Evolutionary conservation across 1,140 invertebrate genomes (phyloP).

Genomic region (Halictus rubicundus): DNA sequence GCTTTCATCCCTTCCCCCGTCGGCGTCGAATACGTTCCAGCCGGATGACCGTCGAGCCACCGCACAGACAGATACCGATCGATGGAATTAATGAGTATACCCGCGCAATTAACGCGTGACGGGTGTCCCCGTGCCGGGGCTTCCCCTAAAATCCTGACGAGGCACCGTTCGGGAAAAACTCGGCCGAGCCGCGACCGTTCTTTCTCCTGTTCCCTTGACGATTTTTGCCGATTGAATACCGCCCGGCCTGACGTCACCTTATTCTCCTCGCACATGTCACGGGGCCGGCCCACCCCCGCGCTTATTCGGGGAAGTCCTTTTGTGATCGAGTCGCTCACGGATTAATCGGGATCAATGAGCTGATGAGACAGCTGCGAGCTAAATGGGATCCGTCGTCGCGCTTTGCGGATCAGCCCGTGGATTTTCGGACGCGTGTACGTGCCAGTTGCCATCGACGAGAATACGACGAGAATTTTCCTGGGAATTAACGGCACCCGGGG

Average conservation of each 20-base stretch:
- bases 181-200: neutral
- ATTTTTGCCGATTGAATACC: slow-evolving; percentile 23
- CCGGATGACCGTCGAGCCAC: neutral
- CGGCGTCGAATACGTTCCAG: neutral
- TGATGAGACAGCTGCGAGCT: slow-evolving; percentile 56
- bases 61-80: slow-evolving; percentile 5
- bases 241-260: slow-evolving; percentile 42
- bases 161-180: neutral
- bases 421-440: slow-evolving; percentile 37
- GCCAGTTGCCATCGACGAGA: slow-evolving; percentile 3
- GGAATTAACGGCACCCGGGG: slow-evolving; percentile 2
- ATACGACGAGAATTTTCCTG: slow-evolving; percentile 10
- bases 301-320: slow-evolving; percentile 33
- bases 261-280: slow-evolving; percentile 33
- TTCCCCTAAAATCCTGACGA: slow-evolving; percentile 36
- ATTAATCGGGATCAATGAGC: slow-evolving; percentile 58
- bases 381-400: slow-evolving; percentile 46
- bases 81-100: slow-evolving; percentile 30
- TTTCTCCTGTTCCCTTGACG: neutral
- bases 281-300: slow-evolving; percentile 24
- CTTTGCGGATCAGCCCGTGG: neutral
- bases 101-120: slow-evolving; percentile 25
- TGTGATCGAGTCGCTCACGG: slow-evolving; percentile 41
- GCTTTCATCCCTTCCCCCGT: neutral
- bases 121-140: neutral